Percentiles rank a stretch among this genome's conserved stretches.
Evolutionary conservation across 2,888 invertebrate genomes (phyloP).

Genomic region (Tricholauxania praeusta): DNA sequence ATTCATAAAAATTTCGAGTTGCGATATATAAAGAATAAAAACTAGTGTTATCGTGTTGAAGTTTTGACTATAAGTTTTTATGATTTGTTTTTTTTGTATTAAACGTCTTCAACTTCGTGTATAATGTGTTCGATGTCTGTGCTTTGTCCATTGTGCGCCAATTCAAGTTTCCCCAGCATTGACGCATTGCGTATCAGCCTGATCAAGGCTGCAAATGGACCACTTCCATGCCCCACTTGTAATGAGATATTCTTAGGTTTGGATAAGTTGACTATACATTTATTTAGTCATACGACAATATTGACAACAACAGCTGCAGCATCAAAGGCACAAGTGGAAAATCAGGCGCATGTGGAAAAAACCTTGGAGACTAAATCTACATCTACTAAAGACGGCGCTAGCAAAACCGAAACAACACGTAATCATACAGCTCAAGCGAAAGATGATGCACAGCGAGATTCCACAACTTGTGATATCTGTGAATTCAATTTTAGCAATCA

Average conservation of each 20-base stretch:
- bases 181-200: constrained; percentile 79
- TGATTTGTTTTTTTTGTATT: too few relatives aligned
- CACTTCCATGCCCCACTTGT: constrained; percentile 82
- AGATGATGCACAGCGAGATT: constrained; percentile 12
- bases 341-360: constrained; percentile 30
- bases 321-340: constrained; percentile 3
- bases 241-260: constrained; percentile 80
- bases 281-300: constrained; percentile 77
- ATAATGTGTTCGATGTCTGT: constrained; percentile 71
- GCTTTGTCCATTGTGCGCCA: constrained; percentile 82
- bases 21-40: too few relatives aligned
- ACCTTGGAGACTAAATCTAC: constrained; percentile 11
- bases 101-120: too few relatives aligned
- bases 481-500: constrained; percentile 78
- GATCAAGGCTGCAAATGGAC: constrained; percentile 81
- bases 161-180: constrained; percentile 79
- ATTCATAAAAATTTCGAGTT: too few relatives aligned
- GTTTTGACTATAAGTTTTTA: too few relatives aligned
- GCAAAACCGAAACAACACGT: not conserved
- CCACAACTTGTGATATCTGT: constrained; percentile 75
- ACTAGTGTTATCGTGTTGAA: too few relatives aligned
- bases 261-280: constrained; percentile 86
- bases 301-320: constrained; percentile 43
- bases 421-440: constrained; percentile 33
- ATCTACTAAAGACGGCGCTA: not conserved